Conservation (phyloP, 2,888 invertebrate genomes). For the Drosophila fulvimacula region DNA sequence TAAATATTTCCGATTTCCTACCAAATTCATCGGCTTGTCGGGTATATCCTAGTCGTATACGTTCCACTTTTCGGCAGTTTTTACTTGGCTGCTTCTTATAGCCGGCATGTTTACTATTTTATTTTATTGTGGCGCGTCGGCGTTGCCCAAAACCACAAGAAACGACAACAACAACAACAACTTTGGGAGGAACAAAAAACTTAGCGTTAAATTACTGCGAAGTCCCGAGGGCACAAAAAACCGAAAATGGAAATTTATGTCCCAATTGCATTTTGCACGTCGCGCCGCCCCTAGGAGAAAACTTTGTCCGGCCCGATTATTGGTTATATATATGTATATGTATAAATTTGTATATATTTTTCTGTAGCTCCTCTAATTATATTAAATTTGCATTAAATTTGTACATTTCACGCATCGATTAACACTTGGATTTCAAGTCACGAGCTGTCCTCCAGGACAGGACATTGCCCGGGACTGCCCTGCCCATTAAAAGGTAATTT, state of each 20-base stretch:
- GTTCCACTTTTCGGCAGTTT: slow-evolving; percentile 27
- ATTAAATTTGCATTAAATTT: slow-evolving; percentile 74
- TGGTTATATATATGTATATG: slow-evolving; percentile 34
- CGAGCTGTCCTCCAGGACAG: too few relatives aligned
- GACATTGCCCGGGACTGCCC: too few relatives aligned
- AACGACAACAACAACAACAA: slow-evolving; percentile 18
- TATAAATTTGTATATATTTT: slow-evolving; percentile 1
- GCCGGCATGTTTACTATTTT: slow-evolving; percentile 75
- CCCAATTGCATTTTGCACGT: slow-evolving; percentile 74
- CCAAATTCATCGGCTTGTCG: neutral
- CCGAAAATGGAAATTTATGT: slow-evolving; percentile 80
- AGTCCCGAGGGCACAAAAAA: slow-evolving; percentile 73
- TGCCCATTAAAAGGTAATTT: slow-evolving; percentile 72
- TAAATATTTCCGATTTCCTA: neutral
- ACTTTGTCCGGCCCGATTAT: slow-evolving; percentile 67
- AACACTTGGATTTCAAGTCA: slow-evolving; percentile 29
- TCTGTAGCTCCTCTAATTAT: slow-evolving; percentile 54
- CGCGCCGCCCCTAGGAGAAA: slow-evolving; percentile 15
- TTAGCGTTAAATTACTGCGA: slow-evolving; percentile 79
- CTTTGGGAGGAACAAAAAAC: slow-evolving; percentile 56
- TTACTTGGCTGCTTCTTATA: slow-evolving; percentile 25
- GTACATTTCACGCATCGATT: slow-evolving; percentile 50
- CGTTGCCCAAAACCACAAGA: slow-evolving; percentile 21
- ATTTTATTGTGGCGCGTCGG: slow-evolving; percentile 68
- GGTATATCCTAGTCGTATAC: neutral